Conservation (phyloP, 2,797 vertebrate species). For the Margarornis squamiger region DNA sequence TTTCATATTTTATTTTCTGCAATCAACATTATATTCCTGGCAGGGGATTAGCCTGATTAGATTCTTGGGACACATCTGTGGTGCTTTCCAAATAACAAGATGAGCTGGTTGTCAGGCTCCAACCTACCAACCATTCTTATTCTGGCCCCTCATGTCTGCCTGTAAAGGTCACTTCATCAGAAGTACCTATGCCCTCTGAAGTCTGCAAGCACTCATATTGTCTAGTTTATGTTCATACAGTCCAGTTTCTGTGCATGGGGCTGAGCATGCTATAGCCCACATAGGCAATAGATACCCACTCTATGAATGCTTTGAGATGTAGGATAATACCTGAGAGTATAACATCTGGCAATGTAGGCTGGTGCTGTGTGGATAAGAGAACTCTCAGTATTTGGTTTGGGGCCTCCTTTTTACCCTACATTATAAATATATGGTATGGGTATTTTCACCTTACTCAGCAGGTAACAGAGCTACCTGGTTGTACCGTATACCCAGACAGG, state of each 20-base stretch:
- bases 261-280: not conserved
- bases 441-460: not conserved
- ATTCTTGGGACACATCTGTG: not conserved
- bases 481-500: not conserved
- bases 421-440: not conserved
- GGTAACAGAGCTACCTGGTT: not conserved
- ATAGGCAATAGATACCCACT: not conserved
- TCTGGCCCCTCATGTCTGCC: not conserved
- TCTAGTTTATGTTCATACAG: not conserved
- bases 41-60: not conserved
- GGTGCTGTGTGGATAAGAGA: not conserved
- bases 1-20: not conserved
- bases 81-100: not conserved
- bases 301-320: not conserved
- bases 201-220: not conserved
- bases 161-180: not conserved
- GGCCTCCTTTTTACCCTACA: not conserved
- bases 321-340: not conserved
- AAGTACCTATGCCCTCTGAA: not conserved
- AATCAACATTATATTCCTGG: not conserved
- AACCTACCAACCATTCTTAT: not conserved
- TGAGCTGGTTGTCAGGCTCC: not conserved
- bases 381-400: not conserved
- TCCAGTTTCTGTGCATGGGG: not conserved
- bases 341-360: not conserved